These are phyloP conservation scores for Myotis pilosus DNA, from an alignment of 2,797 vertebrate genomes.

Conservation along the genomic window DNA sequence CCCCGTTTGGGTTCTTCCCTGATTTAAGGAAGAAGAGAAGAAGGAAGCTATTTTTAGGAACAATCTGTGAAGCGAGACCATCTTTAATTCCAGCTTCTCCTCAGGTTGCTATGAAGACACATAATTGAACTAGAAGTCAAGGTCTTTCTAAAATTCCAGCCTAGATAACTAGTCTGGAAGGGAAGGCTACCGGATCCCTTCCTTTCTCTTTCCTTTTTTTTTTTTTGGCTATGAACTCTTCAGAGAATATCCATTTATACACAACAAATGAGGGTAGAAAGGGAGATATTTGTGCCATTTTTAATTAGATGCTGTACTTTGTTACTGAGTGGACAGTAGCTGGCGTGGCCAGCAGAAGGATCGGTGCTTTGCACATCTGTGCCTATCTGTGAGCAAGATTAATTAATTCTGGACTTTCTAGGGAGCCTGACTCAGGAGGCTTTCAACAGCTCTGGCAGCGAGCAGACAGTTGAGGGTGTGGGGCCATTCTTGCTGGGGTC, in stretches of 20 bases:
- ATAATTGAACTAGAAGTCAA: conserved; percentile 78
- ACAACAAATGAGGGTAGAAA: conserved; percentile 81
- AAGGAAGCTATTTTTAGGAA: conserved; percentile 81
- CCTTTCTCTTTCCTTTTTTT: not conserved
- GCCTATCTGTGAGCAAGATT: conserved; percentile 43
- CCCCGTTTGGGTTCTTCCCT: conserved; percentile 45
- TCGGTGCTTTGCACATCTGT: conserved; percentile 58
- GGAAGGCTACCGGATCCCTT: not conserved
- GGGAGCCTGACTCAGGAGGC: conserved; percentile 9
- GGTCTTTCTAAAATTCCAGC: conserved; percentile 79
- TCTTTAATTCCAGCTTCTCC: conserved; percentile 79
- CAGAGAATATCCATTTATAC: conserved; percentile 76
- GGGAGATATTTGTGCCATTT: conserved; percentile 61
- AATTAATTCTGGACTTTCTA: conserved; percentile 72
- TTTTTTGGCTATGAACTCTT: conserved; percentile 71
- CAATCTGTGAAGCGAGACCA: conserved; percentile 81
- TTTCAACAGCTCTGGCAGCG: conserved; percentile 21
- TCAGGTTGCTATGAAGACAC: conserved; percentile 75
- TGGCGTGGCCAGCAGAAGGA: conserved; percentile 68
- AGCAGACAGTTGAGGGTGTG: not conserved
- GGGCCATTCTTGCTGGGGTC: not conserved
- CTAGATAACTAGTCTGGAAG: conserved; percentile 68
- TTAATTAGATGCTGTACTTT: conserved; percentile 64
- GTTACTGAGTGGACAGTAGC: conserved; percentile 58
- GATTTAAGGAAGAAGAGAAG: conserved; percentile 65